Evolutionary conservation across 2,888 invertebrate genomes (phyloP).

Genomic region (Agrenia bidenticulata): DNA sequence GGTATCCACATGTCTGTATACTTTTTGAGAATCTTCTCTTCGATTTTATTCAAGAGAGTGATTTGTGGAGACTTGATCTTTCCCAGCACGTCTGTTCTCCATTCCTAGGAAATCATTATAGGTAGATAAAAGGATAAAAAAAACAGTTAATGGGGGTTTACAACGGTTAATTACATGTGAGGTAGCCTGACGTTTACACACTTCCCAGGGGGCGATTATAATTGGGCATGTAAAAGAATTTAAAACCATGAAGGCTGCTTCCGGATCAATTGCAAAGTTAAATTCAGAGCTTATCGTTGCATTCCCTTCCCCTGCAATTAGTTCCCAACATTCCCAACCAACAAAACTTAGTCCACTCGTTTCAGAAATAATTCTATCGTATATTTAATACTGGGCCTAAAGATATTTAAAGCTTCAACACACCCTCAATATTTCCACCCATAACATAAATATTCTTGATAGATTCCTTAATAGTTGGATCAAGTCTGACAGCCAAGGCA

Average conservation of each 20-base stretch:
- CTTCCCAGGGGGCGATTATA: conserved; percentile 58
- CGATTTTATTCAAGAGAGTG: conserved; percentile 50
- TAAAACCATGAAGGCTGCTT: conserved; percentile 60
- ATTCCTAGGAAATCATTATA: conserved; percentile 45
- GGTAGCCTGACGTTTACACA: conserved; percentile 37
- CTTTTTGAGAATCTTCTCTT: conserved; percentile 30
- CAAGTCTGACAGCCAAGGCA: conserved; percentile 56
- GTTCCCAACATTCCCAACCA: too few species aligned
- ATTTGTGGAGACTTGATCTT: conserved; percentile 40
- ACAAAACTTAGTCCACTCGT: too few species aligned
- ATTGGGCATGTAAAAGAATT: conserved; percentile 55
- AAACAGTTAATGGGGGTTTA: too few species aligned
- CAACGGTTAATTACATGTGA: conserved; percentile 9
- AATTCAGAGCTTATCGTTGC: conserved; percentile 58
- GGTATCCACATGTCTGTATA: conserved; percentile 42
- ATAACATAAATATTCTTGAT: conserved; percentile 57
- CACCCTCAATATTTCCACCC: conserved; percentile 59
- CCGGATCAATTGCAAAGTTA: conserved; percentile 61
- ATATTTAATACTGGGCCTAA: too few species aligned
- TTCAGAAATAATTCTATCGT: too few species aligned
- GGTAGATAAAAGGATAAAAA: too few species aligned
- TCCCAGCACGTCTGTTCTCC: conserved; percentile 49
- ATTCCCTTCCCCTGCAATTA: conserved; percentile 55
- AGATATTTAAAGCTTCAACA: background rate
- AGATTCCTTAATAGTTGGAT: conserved; percentile 55